A percentile compares a stretch with the other conserved stretches of the same genome.
phyloP scores from a whole-genome alignment of 1,140 invertebrate genomes.

The Copidosoma floridanum region DNA sequence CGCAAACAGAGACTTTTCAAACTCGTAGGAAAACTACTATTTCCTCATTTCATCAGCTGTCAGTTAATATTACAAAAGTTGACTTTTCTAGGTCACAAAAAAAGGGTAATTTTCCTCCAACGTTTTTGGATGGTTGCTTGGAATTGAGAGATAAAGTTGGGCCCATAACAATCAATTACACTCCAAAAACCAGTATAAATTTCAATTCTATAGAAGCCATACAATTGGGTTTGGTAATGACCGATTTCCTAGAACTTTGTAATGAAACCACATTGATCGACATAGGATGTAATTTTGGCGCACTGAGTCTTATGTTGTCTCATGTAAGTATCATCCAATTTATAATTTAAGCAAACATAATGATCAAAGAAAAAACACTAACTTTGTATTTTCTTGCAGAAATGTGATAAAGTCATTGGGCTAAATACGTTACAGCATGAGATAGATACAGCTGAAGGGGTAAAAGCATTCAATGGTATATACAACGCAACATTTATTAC shows the following conservation, averaged over 20 bases:
- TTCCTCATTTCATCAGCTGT: too few species aligned
- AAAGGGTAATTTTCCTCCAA: not conserved
- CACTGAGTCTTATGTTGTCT: conserved; percentile 15
- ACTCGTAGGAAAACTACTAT: too few species aligned
- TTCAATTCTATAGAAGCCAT: conserved; percentile 19
- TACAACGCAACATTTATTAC: conserved; percentile 19
- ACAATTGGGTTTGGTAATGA: conserved; percentile 14
- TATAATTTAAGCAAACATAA: not conserved
- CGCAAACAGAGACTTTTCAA: too few species aligned
- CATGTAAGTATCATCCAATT: conserved; percentile 15
- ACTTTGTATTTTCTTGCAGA: conserved; percentile 7
- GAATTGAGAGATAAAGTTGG: conserved; percentile 25
- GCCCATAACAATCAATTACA: conserved; percentile 12
- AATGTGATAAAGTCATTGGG: conserved; percentile 25
- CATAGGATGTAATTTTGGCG: conserved; percentile 18
- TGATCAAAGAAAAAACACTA: not conserved
- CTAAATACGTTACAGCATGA: not conserved
- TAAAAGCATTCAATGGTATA: conserved; percentile 4
- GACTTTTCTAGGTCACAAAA: conserved; percentile 15
- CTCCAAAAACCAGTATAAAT: conserved; percentile 6
- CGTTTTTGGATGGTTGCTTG: not conserved
- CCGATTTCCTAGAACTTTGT: conserved; percentile 7
- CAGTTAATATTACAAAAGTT: too few species aligned
- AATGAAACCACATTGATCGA: conserved; percentile 14
- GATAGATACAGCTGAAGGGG: conserved; percentile 12